Percentiles rank a stretch among this genome's conserved stretches.
phyloP scores from a whole-genome alignment of 2,888 invertebrate genomes.

The Notodonta dromedarius region DNA sequence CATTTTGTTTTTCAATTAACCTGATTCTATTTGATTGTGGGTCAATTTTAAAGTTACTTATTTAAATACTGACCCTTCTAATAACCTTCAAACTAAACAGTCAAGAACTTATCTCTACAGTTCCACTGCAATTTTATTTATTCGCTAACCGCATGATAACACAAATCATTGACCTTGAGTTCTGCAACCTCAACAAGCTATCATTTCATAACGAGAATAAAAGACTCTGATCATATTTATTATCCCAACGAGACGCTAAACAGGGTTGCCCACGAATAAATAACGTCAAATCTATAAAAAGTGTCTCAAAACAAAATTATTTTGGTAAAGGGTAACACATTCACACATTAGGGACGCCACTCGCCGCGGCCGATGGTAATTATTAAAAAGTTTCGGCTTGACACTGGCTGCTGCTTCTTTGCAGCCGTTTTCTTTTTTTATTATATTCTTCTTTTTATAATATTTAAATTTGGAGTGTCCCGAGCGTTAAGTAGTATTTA shows the following conservation, averaged over 20 bases:
- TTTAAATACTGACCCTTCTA: slow-evolving; percentile 13
- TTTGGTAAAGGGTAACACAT: slow-evolving; percentile 57
- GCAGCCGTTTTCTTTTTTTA: background rate
- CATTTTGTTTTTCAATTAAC: background rate
- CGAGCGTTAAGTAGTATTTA: slow-evolving; percentile 81
- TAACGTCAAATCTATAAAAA: slow-evolving; percentile 76
- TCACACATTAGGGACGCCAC: slow-evolving; percentile 80
- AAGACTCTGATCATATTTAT: slow-evolving; percentile 47
- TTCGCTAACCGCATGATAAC: slow-evolving; percentile 32
- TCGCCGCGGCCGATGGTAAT: slow-evolving; percentile 73
- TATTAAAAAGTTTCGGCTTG: slow-evolving; percentile 64
- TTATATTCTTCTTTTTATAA: slow-evolving; percentile 51
- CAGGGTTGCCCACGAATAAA: slow-evolving; percentile 69
- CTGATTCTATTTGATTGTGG: background rate
- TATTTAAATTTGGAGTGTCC: slow-evolving; percentile 71
- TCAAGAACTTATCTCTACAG: slow-evolving; percentile 16
- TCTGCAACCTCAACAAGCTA: slow-evolving; percentile 32
- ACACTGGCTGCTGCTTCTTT: slow-evolving; percentile 45
- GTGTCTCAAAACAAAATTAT: slow-evolving; percentile 79
- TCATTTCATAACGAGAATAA: slow-evolving; percentile 52
- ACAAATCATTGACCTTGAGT: slow-evolving; percentile 37
- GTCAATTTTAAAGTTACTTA: slow-evolving; percentile 3
- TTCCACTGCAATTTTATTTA: slow-evolving; percentile 22
- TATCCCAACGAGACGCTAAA: slow-evolving; percentile 31
- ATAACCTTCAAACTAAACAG: slow-evolving; percentile 16